These are phyloP conservation scores for Tribolium freemani DNA, from an alignment of 2,888 invertebrate species.

Conservation along the genomic window DNA sequence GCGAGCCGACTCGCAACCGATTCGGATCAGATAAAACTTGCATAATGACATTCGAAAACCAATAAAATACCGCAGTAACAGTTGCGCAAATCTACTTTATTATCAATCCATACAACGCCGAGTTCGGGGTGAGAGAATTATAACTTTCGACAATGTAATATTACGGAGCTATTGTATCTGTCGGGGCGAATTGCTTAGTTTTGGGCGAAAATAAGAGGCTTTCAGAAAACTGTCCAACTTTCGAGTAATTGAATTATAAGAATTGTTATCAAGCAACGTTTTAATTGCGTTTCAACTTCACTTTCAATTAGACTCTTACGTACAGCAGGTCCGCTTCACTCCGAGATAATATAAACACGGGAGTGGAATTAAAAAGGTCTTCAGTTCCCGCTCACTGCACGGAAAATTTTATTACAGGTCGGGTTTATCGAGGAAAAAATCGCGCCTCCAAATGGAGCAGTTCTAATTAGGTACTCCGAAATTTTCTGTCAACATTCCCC, in stretches of 20 bases:
- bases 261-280: conserved; percentile 46
- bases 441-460: background rate
- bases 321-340: conserved; percentile 30
- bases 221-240: conserved; percentile 45
- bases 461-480: background rate
- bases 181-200: conserved; percentile 45
- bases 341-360: conserved; percentile 36
- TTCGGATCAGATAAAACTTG: conserved; percentile 37
- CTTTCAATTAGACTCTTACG: conserved; percentile 41
- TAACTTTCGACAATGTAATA: conserved; percentile 46
- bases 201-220: conserved; percentile 43
- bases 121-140: conserved; percentile 43
- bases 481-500: background rate
- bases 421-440: conserved; percentile 26
- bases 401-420: conserved; percentile 21
- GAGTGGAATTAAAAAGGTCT: conserved; percentile 27
- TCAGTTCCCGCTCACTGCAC: conserved; percentile 3
- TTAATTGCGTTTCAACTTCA: conserved; percentile 46
- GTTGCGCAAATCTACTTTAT: conserved; percentile 44
- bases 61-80: conserved; percentile 42
- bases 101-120: conserved; percentile 39
- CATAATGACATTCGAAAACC: conserved; percentile 41
- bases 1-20: conserved; percentile 6
- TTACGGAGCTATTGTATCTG: conserved; percentile 44
- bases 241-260: conserved; percentile 44